Evolutionary conservation across 1,140 invertebrate species (phyloP).

Genomic region (Pseudomyrmex dendroicus): DNA sequence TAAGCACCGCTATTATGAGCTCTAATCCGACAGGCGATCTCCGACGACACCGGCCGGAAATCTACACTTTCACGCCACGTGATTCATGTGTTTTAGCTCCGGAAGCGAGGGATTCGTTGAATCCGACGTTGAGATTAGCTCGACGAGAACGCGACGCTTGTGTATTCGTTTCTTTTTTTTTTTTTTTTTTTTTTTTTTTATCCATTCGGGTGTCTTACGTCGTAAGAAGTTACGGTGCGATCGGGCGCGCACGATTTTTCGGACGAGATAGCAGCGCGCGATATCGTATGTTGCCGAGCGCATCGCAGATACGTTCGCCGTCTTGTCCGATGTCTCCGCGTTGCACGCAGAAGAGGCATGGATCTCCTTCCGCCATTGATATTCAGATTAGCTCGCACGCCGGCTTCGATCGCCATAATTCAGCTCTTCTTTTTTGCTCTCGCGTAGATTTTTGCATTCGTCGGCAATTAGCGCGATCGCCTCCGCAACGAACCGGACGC

Average conservation of each 20-base stretch:
- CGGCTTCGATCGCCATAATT: conserved; percentile 29
- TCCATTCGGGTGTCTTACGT: background rate
- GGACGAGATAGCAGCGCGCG: conserved; percentile 21
- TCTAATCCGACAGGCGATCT: conserved; percentile 47
- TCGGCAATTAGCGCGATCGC: conserved; percentile 35
- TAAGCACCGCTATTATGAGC: conserved; percentile 30
- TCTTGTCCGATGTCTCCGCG: background rate
- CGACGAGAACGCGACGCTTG: conserved; percentile 1
- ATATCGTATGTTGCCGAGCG: conserved; percentile 10
- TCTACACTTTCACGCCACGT: background rate
- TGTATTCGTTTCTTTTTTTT: background rate
- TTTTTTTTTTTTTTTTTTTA: conserved; percentile 27
- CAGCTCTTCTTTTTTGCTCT: conserved; percentile 27
- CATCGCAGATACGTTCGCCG: conserved; percentile 38
- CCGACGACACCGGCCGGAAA: conserved; percentile 15
- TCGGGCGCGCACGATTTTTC: conserved; percentile 44
- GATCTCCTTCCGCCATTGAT: conserved; percentile 52
- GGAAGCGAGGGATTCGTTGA: conserved; percentile 58
- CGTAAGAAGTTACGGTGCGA: conserved; percentile 28
- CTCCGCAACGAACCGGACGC: background rate
- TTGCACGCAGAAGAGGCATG: background rate
- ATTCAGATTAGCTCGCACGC: conserved; percentile 57
- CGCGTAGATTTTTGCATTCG: conserved; percentile 34
- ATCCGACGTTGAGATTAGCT: conserved; percentile 69
- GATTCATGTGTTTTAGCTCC: conserved; percentile 4